These are phyloP conservation scores for Plectrocnemia conspersa DNA, from an alignment of 1,140 invertebrate species.

Conservation along the genomic window DNA sequence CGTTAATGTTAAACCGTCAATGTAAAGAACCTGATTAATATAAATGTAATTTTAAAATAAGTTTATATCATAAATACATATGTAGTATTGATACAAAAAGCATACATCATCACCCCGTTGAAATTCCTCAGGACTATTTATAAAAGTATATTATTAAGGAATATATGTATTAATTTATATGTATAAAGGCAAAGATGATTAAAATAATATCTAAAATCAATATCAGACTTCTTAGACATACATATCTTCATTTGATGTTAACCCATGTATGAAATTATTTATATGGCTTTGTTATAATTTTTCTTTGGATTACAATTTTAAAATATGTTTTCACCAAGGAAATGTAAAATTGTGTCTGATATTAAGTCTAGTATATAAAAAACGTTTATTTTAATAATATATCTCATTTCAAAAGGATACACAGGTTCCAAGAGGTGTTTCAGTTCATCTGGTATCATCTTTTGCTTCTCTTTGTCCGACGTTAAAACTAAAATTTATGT, in stretches of 20 bases:
- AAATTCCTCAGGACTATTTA: not conserved
- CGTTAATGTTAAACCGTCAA: slow-evolving; percentile 58
- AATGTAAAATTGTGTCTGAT: too few species aligned
- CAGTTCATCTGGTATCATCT: slow-evolving; percentile 53
- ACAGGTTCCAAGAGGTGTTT: slow-evolving; percentile 59
- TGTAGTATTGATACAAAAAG: not conserved
- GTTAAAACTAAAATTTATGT: slow-evolving; percentile 51
- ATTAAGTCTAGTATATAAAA: too few species aligned
- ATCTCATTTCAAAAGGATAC: slow-evolving; percentile 44
- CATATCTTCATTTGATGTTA: too few species aligned
- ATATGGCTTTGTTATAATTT: too few species aligned
- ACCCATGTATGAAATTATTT: too few species aligned
- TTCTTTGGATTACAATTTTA: too few species aligned
- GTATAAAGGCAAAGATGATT: too few species aligned
- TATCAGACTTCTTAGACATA: too few species aligned
- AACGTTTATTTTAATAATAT: too few species aligned
- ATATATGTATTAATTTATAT: too few species aligned
- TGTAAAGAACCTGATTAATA: slow-evolving; percentile 45
- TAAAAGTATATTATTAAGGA: not conserved
- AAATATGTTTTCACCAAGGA: too few species aligned
- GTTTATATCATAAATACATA: not conserved
- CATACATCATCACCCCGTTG: not conserved
- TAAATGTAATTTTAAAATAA: not conserved
- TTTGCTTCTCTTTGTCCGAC: slow-evolving; percentile 53
- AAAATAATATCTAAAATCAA: too few species aligned